A percentile compares a stretch with the other conserved stretches of the same genome.
phyloP scores from a whole-genome alignment of 2,888 invertebrate species.

The Automeris io region DNA sequence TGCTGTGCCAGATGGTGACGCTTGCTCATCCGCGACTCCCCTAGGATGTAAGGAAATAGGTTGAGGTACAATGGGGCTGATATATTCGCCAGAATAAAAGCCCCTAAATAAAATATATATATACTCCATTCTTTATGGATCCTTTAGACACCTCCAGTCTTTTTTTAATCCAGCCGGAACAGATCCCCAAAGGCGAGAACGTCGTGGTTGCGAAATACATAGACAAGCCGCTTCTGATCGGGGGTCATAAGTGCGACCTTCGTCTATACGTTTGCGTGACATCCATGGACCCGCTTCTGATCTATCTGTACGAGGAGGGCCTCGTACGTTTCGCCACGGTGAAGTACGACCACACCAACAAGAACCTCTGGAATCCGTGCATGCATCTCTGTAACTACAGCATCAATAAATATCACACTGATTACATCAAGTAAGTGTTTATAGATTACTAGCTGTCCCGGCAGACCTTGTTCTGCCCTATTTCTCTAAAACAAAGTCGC shows the following conservation, averaged over 20 bases:
- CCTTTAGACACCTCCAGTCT: no score
- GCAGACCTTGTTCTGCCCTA: no score
- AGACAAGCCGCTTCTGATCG: constrained; percentile 89
- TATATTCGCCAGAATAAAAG: no score
- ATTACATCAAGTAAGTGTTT: constrained; percentile 91
- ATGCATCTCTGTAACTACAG: constrained; percentile 99
- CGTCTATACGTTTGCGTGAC: constrained; percentile 96
- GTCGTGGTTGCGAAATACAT: constrained; percentile 94
- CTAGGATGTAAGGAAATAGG: no score
- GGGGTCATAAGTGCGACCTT: constrained; percentile 97
- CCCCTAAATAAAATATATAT: no score
- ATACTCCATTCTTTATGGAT: no score
- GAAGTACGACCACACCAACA: constrained; percentile 93
- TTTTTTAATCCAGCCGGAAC: constrained; percentile 82
- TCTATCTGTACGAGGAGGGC: constrained; percentile 98
- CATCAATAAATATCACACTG: constrained; percentile 97
- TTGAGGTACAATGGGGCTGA: no score
- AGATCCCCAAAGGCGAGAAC: constrained; percentile 93
- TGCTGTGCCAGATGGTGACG: no score
- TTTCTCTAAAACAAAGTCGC: no score
- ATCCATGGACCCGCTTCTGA: constrained; percentile 93
- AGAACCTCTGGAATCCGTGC: constrained; percentile 96
- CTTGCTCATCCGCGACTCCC: no score
- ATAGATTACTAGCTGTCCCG: no score
- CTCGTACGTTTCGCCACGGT: constrained; percentile 96